phyloP scores from a whole-genome alignment of 1,140 invertebrate genomes.

The Zaprionus nigranus region DNA sequence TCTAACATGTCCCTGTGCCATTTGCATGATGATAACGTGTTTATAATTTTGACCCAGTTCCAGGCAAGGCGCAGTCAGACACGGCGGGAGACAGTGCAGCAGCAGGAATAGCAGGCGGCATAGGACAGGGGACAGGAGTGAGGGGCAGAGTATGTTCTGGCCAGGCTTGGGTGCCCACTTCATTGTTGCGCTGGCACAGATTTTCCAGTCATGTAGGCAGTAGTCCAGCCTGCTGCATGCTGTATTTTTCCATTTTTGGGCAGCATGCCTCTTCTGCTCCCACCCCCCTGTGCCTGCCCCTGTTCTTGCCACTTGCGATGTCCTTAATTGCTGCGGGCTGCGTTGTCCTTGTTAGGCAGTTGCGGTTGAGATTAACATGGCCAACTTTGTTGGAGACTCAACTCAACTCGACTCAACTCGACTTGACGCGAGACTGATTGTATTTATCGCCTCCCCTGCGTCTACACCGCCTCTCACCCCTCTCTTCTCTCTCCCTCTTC shows the following conservation, averaged over 20 bases:
- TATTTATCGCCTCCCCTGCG: constrained; percentile 12
- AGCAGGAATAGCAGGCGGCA: not conserved
- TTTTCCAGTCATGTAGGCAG: constrained; percentile 31
- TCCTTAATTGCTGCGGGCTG: constrained; percentile 75
- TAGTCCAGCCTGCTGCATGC: constrained; percentile 20
- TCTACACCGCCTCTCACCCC: no score
- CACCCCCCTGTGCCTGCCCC: constrained; percentile 18
- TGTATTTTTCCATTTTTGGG: constrained; percentile 33
- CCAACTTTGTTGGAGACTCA: constrained; percentile 8
- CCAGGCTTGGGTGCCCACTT: constrained; percentile 20
- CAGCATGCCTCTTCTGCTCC: constrained; percentile 24
- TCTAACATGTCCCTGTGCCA: constrained; percentile 62
- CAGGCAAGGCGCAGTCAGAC: not conserved
- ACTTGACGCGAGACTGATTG: constrained; percentile 35
- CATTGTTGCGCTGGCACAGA: constrained; percentile 36
- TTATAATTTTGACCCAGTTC: constrained; percentile 82
- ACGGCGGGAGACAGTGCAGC: not conserved
- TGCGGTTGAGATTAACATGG: constrained; percentile 51
- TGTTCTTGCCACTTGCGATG: constrained; percentile 41
- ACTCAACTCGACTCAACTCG: constrained; percentile 28
- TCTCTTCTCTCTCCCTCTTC: no score
- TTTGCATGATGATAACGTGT: constrained; percentile 81
- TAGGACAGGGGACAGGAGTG: not conserved
- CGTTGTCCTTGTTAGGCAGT: constrained; percentile 35
- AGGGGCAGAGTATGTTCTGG: not conserved